Percentiles rank a stretch among this genome's conserved stretches.
These are phyloP conservation scores for Amia ocellicauda DNA, from an alignment of 2,113 vertebrate genomes.

Conservation along the genomic window DNA sequence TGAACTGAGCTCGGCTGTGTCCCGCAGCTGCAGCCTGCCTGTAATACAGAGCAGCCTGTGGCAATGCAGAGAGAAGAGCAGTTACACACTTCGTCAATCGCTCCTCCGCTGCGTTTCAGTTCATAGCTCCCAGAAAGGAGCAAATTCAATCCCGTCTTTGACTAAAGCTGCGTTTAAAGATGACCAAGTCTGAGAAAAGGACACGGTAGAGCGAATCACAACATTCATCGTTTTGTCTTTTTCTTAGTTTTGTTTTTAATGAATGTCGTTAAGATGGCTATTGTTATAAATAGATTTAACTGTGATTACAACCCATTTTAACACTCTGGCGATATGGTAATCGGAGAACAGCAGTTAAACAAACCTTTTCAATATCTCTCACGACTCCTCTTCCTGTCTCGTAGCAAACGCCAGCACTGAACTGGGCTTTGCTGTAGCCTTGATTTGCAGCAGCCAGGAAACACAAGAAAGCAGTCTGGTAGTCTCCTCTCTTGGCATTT, in stretches of 20 bases:
- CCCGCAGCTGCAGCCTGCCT: slow-evolving; percentile 64
- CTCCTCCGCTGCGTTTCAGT: neutral
- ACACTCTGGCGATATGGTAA: no score
- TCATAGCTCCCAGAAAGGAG: neutral
- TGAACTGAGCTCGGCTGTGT: slow-evolving; percentile 84
- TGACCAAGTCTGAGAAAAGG: neutral
- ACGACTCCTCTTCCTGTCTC: slow-evolving; percentile 80
- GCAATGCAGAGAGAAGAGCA: slow-evolving; percentile 8
- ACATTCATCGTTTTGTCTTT: no score
- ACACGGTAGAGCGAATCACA: neutral
- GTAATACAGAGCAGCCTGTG: slow-evolving; percentile 80
- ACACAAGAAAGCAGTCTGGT: slow-evolving; percentile 69
- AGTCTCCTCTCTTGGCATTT: slow-evolving; percentile 57
- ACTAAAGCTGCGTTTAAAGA: neutral
- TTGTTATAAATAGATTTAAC: no score
- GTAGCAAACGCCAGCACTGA: slow-evolving; percentile 84
- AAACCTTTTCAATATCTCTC: slow-evolving; percentile 74
- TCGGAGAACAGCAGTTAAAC: no score
- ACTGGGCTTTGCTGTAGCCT: slow-evolving; percentile 88
- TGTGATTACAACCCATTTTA: no score
- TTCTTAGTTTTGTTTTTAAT: no score
- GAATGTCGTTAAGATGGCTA: no score
- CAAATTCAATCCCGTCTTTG: neutral
- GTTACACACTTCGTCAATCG: neutral
- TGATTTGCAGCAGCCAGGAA: slow-evolving; percentile 81